Percentiles rank a stretch among this genome's conserved stretches.
These are phyloP conservation scores for Asobara japonica DNA, from an alignment of 1,140 invertebrate genomes.

Conservation along the genomic window DNA sequence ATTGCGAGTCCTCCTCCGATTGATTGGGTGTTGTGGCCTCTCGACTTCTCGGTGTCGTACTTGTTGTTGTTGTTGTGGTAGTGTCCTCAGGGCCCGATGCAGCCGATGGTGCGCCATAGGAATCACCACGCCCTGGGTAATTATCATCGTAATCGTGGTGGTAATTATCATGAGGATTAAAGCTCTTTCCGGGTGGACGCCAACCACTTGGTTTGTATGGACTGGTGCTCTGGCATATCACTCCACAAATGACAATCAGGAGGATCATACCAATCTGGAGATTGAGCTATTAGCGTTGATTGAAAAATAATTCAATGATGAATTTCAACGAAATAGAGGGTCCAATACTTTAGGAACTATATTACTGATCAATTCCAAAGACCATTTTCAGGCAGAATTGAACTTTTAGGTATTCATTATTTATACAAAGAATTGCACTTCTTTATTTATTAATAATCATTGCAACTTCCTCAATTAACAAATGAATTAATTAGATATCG, in stretches of 20 bases:
- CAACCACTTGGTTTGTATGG: conserved; percentile 32
- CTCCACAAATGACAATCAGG: neutral
- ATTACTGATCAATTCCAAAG: too few species aligned
- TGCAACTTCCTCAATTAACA: too few species aligned
- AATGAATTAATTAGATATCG: neutral
- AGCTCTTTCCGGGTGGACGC: conserved; percentile 25
- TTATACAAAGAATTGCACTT: neutral
- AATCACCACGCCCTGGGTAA: conserved; percentile 32
- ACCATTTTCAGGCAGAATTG: too few species aligned
- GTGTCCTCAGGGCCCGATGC: neutral
- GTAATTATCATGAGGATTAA: conserved; percentile 40
- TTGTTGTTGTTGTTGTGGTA: conserved; percentile 37
- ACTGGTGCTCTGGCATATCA: neutral
- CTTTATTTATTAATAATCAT: too few species aligned
- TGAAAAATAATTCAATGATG: neutral
- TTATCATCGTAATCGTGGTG: conserved; percentile 44
- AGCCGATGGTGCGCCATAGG: conserved; percentile 45
- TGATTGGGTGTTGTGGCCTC: conserved; percentile 40
- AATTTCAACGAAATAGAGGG: neutral
- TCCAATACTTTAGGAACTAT: too few species aligned
- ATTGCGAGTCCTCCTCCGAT: conserved; percentile 51
- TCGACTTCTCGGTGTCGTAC: conserved; percentile 42
- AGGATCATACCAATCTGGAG: neutral
- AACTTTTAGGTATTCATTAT: too few species aligned
- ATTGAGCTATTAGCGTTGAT: neutral